Base-by-base conservation (phyloP, 2,113 vertebrate species). In the Perca schrenkii region DNA sequence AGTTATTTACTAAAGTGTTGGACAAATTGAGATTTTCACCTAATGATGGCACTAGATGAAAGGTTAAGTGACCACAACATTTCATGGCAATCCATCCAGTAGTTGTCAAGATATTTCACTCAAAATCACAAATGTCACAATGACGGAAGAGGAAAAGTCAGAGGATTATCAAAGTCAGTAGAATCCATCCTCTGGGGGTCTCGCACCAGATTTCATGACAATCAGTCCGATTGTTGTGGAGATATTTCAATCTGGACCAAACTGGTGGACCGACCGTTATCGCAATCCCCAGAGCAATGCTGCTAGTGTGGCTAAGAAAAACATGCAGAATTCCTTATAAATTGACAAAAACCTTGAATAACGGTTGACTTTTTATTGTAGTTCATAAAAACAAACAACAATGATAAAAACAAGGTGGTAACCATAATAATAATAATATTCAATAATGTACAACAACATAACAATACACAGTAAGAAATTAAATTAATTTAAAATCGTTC, bases 381-480 rank as follows among this genome's bases (percentile, higher is more conserved):
- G 88, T 88, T 79, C 84, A 92, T 91, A 94, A 91, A 93, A 95
- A 93, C 89, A 88, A 92, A 92, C 88, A 91, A 77, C 80, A 82
- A 93, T 84, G 84, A 91, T 92, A 92, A 92, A 92, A 94, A 93
- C 91, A 82, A 91, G 74, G 88, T 84, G 86, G 75, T 91, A 85
- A 89, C 87, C 79, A 90, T 90, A 86, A 92, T 89, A 87, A 92
- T 89, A 87, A 88, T 90, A 80, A 85, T 79, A 90, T 87, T 82
- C 74, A 84, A 84, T 86, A 81, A 91, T 80, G 85, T 80, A 90
- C 93, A 94, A 93, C 86, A 94, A 92, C 74, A 76, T 68, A 91
- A 91, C 79, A 89, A 90, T 50, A 88, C 82, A 93, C 87, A 79
- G 77, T 87, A 92, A 85, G 89, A 92, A 93, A 92, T 93, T 92